Conservation (phyloP, 2,888 invertebrate genomes). For the Pogonocherus hispidulus region DNA sequence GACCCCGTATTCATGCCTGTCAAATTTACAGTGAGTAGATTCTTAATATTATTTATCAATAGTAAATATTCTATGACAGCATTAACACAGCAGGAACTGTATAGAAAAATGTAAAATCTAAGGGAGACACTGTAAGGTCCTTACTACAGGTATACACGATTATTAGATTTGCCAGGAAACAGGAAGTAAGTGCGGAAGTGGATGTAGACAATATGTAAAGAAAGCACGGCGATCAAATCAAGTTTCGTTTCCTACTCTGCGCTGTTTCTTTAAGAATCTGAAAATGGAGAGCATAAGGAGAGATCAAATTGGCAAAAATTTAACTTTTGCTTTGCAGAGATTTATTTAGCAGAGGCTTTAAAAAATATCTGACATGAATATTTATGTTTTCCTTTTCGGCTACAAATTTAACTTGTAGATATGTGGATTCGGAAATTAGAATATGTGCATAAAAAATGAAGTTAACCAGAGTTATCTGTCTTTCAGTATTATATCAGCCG, state of each 20-base stretch:
- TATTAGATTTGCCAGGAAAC: slow-evolving; percentile 52
- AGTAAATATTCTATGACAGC: no score
- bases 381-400: background rate
- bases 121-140: slow-evolving; percentile 30
- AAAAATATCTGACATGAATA: slow-evolving; percentile 5
- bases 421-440: no score
- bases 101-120: no score
- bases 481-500: no score
- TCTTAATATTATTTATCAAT: no score
- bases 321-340: slow-evolving; percentile 40
- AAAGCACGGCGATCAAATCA: slow-evolving; percentile 53
- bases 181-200: slow-evolving; percentile 50
- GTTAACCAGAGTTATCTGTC: no score
- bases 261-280: slow-evolving; percentile 31
- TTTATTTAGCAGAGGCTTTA: slow-evolving; percentile 27
- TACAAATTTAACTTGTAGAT: no score
- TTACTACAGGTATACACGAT: slow-evolving; percentile 50
- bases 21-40: no score
- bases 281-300: slow-evolving; percentile 41
- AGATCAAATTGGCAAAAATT: slow-evolving; percentile 44
- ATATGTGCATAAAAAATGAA: no score
- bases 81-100: no score
- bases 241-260: slow-evolving; percentile 35
- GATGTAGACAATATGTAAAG: slow-evolving; percentile 50
- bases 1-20: no score